These are phyloP conservation scores for Papilio protenor DNA, from an alignment of 2,888 invertebrate species.

Conservation along the genomic window DNA sequence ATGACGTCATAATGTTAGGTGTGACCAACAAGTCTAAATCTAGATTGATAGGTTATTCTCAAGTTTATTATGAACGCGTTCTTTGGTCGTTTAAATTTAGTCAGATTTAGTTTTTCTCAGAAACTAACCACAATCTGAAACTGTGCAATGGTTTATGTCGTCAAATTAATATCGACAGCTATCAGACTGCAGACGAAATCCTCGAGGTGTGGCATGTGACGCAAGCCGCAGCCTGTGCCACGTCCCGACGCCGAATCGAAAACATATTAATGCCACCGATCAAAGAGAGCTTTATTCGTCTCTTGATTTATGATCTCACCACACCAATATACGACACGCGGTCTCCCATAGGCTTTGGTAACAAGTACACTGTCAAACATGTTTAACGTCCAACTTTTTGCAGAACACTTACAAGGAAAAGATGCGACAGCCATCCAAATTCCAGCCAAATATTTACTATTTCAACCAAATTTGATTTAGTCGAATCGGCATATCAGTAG, in stretches of 20 bases:
- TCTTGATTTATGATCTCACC: slow-evolving; percentile 49
- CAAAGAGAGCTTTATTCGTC: slow-evolving; percentile 73
- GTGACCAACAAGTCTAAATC: neutral
- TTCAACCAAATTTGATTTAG: too few relatives aligned
- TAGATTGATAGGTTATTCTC: neutral
- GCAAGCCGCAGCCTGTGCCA: slow-evolving; percentile 70
- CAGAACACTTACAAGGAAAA: neutral
- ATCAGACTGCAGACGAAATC: slow-evolving; percentile 65
- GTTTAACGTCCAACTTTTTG: neutral
- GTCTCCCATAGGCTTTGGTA: slow-evolving; percentile 40
- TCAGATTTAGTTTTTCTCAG: neutral
- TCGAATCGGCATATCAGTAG: too few relatives aligned
- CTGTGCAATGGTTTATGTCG: slow-evolving; percentile 65
- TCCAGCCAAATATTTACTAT: too few relatives aligned
- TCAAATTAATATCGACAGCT: slow-evolving; percentile 67
- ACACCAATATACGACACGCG: slow-evolving; percentile 47
- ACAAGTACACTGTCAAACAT: slow-evolving; percentile 35
- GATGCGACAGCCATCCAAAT: neutral
- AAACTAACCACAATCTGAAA: neutral
- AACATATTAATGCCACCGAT: slow-evolving; percentile 78
- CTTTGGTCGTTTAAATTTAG: neutral
- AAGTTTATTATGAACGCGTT: neutral
- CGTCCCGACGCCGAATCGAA: slow-evolving; percentile 75
- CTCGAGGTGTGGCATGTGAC: slow-evolving; percentile 70
- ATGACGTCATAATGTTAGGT: neutral